Evolutionary conservation across 1,140 invertebrate genomes (phyloP).

Genomic region (Batillaria attramentaria): DNA sequence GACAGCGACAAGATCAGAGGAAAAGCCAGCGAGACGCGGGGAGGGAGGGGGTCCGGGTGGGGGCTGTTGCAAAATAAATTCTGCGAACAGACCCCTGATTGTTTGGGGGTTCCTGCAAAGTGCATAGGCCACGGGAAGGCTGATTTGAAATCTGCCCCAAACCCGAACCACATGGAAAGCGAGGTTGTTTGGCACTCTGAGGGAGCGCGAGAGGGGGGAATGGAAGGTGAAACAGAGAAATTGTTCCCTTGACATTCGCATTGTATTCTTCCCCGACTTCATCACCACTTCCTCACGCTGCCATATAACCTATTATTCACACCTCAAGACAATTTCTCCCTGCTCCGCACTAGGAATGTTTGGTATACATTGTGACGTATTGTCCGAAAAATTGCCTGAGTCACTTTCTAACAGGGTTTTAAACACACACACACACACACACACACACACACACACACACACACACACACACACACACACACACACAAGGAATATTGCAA

Average conservation of each 20-base stretch:
- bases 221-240: background rate
- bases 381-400: too few relatives aligned
- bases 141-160: background rate
- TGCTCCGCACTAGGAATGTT: too few relatives aligned
- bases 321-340: too few relatives aligned
- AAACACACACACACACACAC: background rate
- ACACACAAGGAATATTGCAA: background rate
- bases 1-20: too few relatives aligned
- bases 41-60: background rate
- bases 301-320: background rate
- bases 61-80: slow-evolving; percentile 3
- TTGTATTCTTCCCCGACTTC: background rate
- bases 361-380: too few relatives aligned
- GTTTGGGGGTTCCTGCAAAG: background rate
- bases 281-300: background rate
- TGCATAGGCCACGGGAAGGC: background rate
- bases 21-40: too few relatives aligned
- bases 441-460: slow-evolving; percentile 1
- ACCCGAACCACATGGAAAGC: background rate
- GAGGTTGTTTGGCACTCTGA: background rate
- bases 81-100: background rate
- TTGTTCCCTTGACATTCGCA: slow-evolving; percentile 2
- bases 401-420: too few relatives aligned
- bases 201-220: background rate
- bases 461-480: slow-evolving; percentile 1